Evolutionary conservation across 1,140 invertebrate genomes (phyloP).

Genomic region (Bombus waltoni): DNA sequence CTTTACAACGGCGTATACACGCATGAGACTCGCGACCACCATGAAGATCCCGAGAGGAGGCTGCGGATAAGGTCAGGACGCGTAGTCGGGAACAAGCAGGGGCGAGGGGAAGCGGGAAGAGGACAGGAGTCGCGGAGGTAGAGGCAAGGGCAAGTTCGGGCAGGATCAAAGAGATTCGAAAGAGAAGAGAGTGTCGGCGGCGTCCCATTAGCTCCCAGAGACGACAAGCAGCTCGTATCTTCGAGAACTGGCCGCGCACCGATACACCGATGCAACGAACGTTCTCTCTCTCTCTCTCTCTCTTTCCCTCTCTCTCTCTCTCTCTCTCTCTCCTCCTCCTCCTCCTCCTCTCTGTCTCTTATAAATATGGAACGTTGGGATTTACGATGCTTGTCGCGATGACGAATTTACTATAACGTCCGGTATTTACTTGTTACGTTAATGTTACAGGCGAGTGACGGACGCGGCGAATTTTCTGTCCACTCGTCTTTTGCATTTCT

Average conservation of each 20-base stretch:
- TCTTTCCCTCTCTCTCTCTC: background rate
- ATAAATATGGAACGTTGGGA: constrained; percentile 34
- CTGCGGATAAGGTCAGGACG: constrained; percentile 62
- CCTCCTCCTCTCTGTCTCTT: background rate
- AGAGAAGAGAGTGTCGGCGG: constrained; percentile 74
- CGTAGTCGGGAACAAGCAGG: constrained; percentile 34
- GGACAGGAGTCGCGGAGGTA: constrained; percentile 69
- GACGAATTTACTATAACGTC: background rate
- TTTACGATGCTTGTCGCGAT: constrained; percentile 13
- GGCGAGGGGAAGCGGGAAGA: constrained; percentile 37
- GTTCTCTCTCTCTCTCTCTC: background rate
- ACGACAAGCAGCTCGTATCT: constrained; percentile 76
- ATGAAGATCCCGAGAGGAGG: constrained; percentile 68
- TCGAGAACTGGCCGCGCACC: constrained; percentile 23
- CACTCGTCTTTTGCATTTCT: background rate
- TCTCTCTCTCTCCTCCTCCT: background rate
- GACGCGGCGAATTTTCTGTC: background rate
- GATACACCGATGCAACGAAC: constrained; percentile 33
- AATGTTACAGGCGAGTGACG: background rate
- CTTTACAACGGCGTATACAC: background rate
- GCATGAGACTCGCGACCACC: constrained; percentile 67
- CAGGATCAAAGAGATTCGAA: constrained; percentile 78
- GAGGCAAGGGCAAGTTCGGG: constrained; percentile 77
- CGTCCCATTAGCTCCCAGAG: constrained; percentile 79
- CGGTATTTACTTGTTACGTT: background rate